Evolutionary conservation across 2,113 vertebrate species (phyloP).

Genomic region (Oryzias celebensis): DNA sequence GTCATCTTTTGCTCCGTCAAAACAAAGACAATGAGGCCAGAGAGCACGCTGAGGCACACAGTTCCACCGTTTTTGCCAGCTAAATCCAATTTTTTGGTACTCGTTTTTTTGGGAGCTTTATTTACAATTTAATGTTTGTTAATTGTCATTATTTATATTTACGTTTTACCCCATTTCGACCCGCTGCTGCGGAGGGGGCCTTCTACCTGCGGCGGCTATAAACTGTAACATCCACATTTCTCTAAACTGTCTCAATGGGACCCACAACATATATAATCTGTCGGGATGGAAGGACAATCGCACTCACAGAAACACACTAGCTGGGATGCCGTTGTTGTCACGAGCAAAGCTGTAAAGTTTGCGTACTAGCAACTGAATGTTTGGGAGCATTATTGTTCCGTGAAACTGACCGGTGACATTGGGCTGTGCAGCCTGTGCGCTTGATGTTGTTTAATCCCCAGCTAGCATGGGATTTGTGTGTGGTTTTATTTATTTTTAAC

Average conservation of each 20-base stretch:
- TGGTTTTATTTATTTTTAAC: slow-evolving; percentile 80
- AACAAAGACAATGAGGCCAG: slow-evolving; percentile 69
- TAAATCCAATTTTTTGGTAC: not conserved
- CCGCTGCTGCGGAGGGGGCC: slow-evolving; percentile 53
- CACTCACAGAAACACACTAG: not conserved
- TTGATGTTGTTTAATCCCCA: slow-evolving; percentile 67
- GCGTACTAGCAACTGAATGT: slow-evolving; percentile 38
- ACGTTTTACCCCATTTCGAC: slow-evolving; percentile 25
- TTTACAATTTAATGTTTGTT: not conserved
- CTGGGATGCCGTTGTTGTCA: not conserved
- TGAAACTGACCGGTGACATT: slow-evolving; percentile 44
- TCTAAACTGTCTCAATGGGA: not conserved
- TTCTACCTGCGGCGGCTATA: slow-evolving; percentile 48
- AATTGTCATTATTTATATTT: not conserved
- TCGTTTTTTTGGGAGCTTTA: not conserved
- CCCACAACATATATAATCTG: no score
- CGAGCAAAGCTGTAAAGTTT: slow-evolving; percentile 51
- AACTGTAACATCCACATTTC: slow-evolving; percentile 28
- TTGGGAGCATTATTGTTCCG: slow-evolving; percentile 5
- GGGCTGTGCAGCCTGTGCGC: slow-evolving; percentile 23
- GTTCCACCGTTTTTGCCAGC: not conserved
- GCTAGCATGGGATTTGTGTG: slow-evolving; percentile 70
- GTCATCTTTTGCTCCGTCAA: slow-evolving; percentile 62
- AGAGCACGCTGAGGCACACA: slow-evolving; percentile 31
- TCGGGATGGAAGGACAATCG: no score